A percentile compares a stretch with the other conserved stretches of the same genome.
Conservation (phyloP, 2,797 vertebrate genomes). For the Ceyx erithaca region DNA sequence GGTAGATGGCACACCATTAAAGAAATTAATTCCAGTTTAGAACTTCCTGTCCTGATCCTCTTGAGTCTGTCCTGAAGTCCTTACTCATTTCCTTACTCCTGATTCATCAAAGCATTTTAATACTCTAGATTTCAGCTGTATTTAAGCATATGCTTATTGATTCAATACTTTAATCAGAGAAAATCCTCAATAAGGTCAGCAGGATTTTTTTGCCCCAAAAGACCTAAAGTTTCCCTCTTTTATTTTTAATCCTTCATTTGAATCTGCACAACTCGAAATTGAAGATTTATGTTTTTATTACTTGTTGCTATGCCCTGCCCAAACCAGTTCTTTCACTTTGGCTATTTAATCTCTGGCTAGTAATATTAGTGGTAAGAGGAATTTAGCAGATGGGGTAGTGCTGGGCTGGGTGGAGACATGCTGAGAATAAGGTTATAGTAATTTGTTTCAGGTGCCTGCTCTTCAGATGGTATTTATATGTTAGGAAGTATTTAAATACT, state of each 20-base stretch:
- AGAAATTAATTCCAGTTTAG: conserved; percentile 17
- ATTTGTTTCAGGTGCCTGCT: not conserved
- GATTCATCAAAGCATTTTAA: conserved; percentile 48
- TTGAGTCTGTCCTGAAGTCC: not conserved
- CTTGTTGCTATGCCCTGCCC: conserved; percentile 7
- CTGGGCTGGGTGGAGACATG: not conserved
- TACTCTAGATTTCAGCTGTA: not conserved
- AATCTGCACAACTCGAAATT: not conserved
- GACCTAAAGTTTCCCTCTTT: not conserved
- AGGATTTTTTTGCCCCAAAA: not conserved
- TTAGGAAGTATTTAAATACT: not conserved
- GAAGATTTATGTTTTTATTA: not conserved
- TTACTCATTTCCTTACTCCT: conserved; percentile 48
- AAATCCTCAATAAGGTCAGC: not conserved
- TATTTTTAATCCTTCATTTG: not conserved
- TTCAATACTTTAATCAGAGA: not conserved
- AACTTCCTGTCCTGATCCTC: conserved; percentile 15
- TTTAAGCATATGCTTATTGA: not conserved
- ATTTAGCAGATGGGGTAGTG: not conserved
- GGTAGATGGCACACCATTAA: conserved; percentile 39
- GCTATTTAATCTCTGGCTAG: conserved; percentile 39
- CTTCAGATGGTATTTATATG: not conserved
- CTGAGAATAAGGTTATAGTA: not conserved
- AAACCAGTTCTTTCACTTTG: conserved; percentile 64
- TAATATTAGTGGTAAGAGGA: conserved; percentile 7